Evolutionary conservation across 2,797 vertebrate genomes (phyloP).

Genomic region (Halcyon leucocephala): DNA sequence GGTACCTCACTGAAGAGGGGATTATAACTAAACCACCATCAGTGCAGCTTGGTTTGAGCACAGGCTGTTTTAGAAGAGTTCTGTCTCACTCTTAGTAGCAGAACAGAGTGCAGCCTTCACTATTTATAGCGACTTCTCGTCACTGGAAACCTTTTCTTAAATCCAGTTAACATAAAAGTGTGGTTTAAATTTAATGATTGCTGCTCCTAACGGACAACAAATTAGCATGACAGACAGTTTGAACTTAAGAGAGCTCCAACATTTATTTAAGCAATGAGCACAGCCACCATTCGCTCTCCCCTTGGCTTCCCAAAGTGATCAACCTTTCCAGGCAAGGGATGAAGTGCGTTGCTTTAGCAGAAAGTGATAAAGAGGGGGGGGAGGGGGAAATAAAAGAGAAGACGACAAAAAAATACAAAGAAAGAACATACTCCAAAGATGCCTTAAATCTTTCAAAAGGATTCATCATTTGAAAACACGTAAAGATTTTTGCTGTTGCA

Average conservation of each 20-base stretch:
- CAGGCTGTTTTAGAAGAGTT: background rate
- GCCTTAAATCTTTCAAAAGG: background rate
- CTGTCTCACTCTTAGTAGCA: constrained; percentile 35
- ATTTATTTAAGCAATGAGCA: constrained; percentile 78
- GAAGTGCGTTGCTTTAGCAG: constrained; percentile 73
- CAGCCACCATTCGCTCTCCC: constrained; percentile 65
- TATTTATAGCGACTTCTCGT: background rate
- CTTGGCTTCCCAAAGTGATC: constrained; percentile 21
- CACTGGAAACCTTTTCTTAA: background rate
- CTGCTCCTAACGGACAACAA: constrained; percentile 67
- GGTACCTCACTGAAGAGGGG: constrained; percentile 73
- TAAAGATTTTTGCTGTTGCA: background rate
- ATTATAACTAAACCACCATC: constrained; percentile 16
- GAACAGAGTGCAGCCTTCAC: background rate
- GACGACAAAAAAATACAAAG: constrained; percentile 64
- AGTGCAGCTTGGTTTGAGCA: background rate
- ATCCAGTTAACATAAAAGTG: background rate
- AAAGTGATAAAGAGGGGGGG: constrained; percentile 57
- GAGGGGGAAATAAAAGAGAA: constrained; percentile 52
- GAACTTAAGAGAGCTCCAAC: constrained; percentile 73
- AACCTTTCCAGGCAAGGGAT: constrained; percentile 70
- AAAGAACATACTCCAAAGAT: constrained; percentile 46
- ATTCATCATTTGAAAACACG: background rate
- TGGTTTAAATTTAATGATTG: constrained; percentile 31
- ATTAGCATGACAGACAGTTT: constrained; percentile 77